phyloP scores from a whole-genome alignment of 1,140 invertebrate species.

The Notospermus geniculatus region DNA sequence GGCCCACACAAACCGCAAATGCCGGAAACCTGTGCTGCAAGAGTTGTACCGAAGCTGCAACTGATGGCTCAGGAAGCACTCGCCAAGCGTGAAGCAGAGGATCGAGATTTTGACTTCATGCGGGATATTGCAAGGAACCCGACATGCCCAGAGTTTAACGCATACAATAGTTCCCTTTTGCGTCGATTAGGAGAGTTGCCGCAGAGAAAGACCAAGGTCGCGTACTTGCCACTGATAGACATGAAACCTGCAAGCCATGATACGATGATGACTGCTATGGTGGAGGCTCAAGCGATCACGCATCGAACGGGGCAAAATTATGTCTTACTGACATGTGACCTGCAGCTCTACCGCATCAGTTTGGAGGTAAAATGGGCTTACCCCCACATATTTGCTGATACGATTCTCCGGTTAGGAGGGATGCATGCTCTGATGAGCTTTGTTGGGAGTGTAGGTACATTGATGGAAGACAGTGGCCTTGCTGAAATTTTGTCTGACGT shows the following conservation, averaged over 20 bases:
- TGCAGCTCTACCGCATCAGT: not conserved
- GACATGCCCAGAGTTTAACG: not conserved
- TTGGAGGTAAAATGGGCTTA: not conserved
- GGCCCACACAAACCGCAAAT: not conserved
- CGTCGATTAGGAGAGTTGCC: not conserved
- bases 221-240: not conserved
- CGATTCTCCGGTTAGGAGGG: conserved; percentile 25
- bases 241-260: not conserved
- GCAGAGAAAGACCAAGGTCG: not conserved
- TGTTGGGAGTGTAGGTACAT: conserved; percentile 21
- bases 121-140: not conserved
- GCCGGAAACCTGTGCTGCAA: not conserved
- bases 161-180: not conserved
- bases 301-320: not conserved
- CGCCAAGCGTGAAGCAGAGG: not conserved
- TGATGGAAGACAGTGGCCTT: conserved; percentile 25
- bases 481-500: conserved; percentile 14
- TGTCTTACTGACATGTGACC: not conserved
- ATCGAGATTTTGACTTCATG: not conserved
- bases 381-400: conserved; percentile 11
- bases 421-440: conserved; percentile 33
- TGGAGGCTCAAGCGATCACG: not conserved
- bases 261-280: not conserved
- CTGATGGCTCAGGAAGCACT: not conserved
- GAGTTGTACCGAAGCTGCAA: not conserved